Evolutionary conservation across 2,888 invertebrate species (phyloP).

Genomic region (Drosophila formosana): DNA sequence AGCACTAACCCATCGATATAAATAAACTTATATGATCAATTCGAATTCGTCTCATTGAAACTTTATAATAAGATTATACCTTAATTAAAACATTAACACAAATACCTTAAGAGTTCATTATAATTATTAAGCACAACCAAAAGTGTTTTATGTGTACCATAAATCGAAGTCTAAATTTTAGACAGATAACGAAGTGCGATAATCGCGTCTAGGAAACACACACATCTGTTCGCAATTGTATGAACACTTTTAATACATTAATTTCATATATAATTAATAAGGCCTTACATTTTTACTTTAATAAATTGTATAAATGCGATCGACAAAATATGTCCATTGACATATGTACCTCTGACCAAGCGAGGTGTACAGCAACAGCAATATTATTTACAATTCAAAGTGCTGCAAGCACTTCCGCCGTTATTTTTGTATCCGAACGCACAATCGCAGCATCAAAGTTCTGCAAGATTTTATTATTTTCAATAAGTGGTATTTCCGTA

Average conservation of each 20-base stretch:
- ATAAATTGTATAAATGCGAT: slow-evolving; percentile 5
- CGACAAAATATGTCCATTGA: neutral
- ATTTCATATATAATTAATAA: neutral
- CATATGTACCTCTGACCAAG: neutral
- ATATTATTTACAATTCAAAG: neutral
- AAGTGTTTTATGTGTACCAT: neutral
- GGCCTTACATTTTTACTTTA: neutral
- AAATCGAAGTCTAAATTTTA: slow-evolving; percentile 1
- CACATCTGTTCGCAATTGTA: slow-evolving; percentile 1
- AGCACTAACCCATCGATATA: neutral
- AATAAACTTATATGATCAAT: neutral
- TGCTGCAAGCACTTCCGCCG: slow-evolving; percentile 92
- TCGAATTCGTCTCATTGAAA: no score
- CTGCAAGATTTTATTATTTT: slow-evolving; percentile 85
- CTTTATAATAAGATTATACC: neutral
- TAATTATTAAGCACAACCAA: slow-evolving; percentile 6
- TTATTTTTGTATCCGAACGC: slow-evolving; percentile 97
- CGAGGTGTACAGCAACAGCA: no score
- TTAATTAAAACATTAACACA: neutral
- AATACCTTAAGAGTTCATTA: neutral
- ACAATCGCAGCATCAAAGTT: slow-evolving; percentile 96
- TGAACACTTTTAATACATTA: neutral
- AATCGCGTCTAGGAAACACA: neutral
- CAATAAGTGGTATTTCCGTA: slow-evolving; percentile 9
- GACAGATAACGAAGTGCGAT: slow-evolving; percentile 6